These are phyloP conservation scores for Rhodophaea formosa DNA, from an alignment of 2,888 invertebrate genomes.

Conservation along the genomic window DNA sequence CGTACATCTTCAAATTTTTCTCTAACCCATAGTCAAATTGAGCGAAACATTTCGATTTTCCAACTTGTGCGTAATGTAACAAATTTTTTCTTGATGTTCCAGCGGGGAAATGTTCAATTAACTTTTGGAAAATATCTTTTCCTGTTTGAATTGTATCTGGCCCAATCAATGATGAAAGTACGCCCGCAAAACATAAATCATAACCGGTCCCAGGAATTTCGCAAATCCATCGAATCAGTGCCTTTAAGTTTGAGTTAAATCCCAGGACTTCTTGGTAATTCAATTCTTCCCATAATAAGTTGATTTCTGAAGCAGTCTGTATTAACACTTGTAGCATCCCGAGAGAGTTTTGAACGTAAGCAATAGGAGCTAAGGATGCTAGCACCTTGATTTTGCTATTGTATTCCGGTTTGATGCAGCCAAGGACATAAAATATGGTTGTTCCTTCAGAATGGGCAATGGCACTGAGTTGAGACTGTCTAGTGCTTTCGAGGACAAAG, in stretches of 20 bases:
- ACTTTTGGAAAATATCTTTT: conserved; percentile 30
- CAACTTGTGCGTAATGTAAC: conserved; percentile 43
- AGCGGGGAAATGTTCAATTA: conserved; percentile 43
- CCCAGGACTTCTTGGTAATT: conserved; percentile 5
- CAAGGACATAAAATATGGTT: conserved; percentile 74
- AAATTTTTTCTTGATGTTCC: conserved; percentile 47
- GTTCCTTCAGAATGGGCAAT: conserved; percentile 86
- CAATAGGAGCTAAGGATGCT: conserved; percentile 77
- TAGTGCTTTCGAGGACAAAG: conserved; percentile 53
- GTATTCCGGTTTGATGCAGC: conserved; percentile 74
- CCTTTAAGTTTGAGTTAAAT: neutral
- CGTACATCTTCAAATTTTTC: conserved; percentile 40
- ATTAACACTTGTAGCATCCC: neutral
- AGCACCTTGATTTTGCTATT: conserved; percentile 75
- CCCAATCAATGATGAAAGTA: neutral
- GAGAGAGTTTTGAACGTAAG: neutral
- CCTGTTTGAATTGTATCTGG: neutral
- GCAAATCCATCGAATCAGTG: conserved; percentile 1
- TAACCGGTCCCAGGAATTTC: neutral
- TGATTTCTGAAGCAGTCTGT: neutral
- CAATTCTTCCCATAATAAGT: neutral
- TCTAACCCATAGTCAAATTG: conserved; percentile 34
- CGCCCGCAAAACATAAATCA: neutral
- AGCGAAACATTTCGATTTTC: conserved; percentile 27
- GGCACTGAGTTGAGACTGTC: conserved; percentile 76